phyloP scores from a whole-genome alignment of 2,113 vertebrate species.

The Rhipidura dahli region DNA sequence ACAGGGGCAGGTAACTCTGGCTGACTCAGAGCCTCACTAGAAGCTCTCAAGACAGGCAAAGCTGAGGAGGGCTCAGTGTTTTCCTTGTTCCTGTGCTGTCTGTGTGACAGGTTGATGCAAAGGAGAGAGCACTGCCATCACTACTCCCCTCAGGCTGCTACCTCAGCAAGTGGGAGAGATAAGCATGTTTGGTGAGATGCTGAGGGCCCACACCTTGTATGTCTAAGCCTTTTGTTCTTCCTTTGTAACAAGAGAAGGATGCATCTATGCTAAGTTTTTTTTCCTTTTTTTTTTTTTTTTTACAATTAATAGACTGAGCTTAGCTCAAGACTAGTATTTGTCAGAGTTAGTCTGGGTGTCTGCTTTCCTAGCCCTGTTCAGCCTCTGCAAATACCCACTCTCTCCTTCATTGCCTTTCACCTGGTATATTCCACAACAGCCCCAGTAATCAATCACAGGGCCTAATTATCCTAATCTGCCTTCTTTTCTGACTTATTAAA shows the following conservation, averaged over 20 bases:
- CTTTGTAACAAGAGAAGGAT: not conserved
- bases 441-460: slow-evolving; percentile 40
- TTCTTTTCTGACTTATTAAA: slow-evolving; percentile 56
- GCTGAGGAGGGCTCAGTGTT: not conserved
- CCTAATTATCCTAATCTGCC: slow-evolving; percentile 33
- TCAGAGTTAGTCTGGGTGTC: not conserved
- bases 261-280: not conserved
- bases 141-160: not conserved
- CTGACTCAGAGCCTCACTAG: not conserved
- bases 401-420: not conserved
- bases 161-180: not conserved
- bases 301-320: not conserved
- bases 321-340: not conserved
- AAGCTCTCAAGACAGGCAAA: not conserved
- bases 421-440: not conserved
- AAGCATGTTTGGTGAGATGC: accelerated
- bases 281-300: not conserved
- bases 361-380: not conserved
- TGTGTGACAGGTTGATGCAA: not conserved
- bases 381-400: not conserved
- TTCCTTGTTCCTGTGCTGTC: not conserved
- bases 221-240: not conserved
- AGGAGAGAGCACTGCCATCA: not conserved
- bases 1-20: not conserved
- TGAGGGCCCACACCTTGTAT: not conserved